Percentiles rank a stretch among this genome's conserved stretches.
Evolutionary conservation across 2,113 vertebrate genomes (phyloP).

Genomic region (Polypterus bichir): DNA sequence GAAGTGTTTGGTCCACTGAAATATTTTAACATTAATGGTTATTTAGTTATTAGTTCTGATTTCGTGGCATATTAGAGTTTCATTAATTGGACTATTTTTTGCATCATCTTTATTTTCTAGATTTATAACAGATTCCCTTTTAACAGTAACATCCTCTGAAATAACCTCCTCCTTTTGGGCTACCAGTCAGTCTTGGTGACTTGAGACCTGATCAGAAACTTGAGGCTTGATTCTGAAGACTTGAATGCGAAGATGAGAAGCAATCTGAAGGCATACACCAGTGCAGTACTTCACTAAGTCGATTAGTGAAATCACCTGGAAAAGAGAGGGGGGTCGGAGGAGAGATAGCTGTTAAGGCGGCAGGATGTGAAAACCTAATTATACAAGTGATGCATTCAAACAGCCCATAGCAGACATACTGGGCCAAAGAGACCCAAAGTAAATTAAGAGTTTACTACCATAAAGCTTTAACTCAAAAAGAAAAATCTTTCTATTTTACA

Average conservation of each 20-base stretch:
- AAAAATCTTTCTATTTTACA: no score
- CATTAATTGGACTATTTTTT: constrained; percentile 21
- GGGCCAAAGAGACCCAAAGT: no score
- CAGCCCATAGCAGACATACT: no score
- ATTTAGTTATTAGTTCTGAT: background rate
- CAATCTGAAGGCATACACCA: constrained; percentile 83
- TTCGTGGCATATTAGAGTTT: constrained; percentile 16
- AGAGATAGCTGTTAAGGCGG: no score
- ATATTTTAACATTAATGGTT: background rate
- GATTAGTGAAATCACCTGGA: constrained; percentile 72
- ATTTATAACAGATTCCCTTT: constrained; percentile 37
- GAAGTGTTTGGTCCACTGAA: background rate
- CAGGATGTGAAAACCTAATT: no score
- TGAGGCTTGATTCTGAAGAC: constrained; percentile 81
- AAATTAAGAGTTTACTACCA: no score
- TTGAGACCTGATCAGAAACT: constrained; percentile 59
- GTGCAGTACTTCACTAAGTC: constrained; percentile 82
- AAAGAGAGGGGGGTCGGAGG: constrained; percentile 24
- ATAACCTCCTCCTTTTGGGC: constrained; percentile 68
- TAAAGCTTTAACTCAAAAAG: no score
- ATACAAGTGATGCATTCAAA: no score
- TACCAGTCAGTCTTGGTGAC: constrained; percentile 74
- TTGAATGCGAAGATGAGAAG: constrained; percentile 77
- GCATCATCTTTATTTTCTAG: constrained; percentile 35
- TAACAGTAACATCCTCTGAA: constrained; percentile 39